Conservation (phyloP, 2,888 invertebrate species). For the Leistus spinibarbis region DNA sequence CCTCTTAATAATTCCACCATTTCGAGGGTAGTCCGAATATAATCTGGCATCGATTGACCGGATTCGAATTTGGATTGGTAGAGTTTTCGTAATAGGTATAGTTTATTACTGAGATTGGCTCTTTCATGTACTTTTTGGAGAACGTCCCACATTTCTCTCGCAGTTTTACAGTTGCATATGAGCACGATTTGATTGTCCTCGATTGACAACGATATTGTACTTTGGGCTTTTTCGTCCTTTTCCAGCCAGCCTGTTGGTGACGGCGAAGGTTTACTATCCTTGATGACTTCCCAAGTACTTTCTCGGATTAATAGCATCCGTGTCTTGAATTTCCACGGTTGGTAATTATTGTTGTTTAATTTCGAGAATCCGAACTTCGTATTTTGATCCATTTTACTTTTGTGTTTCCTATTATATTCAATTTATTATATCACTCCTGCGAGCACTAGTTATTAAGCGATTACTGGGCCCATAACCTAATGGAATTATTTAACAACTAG, state of each 20-base stretch:
- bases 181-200: constrained; percentile 21
- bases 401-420: too few relatives aligned
- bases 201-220: constrained; percentile 15
- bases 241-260: neutral
- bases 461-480: too few relatives aligned
- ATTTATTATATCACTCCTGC: too few relatives aligned
- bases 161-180: constrained; percentile 11
- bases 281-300: constrained; percentile 7
- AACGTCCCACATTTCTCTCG: neutral
- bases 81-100: constrained; percentile 7
- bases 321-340: constrained; percentile 13
- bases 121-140: constrained; percentile 18
- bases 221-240: constrained; percentile 20
- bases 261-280: constrained; percentile 1
- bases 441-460: too few relatives aligned
- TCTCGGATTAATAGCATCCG: constrained; percentile 7
- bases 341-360: constrained; percentile 6
- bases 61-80: constrained; percentile 7
- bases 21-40: neutral
- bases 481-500: too few relatives aligned
- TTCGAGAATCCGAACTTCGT: neutral
- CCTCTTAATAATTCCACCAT: constrained; percentile 8
- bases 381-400: too few relatives aligned
- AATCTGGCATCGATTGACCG: neutral
- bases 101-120: constrained; percentile 18